Conservation (phyloP, 1,140 invertebrate genomes). For the Trinorchestia longiramus region DNA sequence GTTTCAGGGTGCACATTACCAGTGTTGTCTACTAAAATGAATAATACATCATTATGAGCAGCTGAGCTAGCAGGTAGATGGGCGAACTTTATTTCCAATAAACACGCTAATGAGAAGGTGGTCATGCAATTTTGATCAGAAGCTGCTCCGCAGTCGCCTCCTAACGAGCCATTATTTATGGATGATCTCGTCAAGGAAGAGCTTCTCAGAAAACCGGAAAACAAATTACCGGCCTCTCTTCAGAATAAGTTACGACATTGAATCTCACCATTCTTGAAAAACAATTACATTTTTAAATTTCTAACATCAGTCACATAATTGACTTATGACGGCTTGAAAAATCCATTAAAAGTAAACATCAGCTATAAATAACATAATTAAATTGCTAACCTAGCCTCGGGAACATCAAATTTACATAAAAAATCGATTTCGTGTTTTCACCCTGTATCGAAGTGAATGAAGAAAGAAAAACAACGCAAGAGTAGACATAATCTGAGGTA, state of each 20-base stretch:
- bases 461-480: too few species aligned
- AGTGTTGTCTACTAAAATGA: not conserved
- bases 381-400: not conserved
- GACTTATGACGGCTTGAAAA: not conserved
- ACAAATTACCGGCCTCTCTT: not conserved
- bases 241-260: not conserved
- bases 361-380: not conserved
- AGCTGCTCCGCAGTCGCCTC: not conserved
- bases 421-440: too few species aligned
- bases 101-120: constrained; percentile 43
- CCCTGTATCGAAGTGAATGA: too few species aligned
- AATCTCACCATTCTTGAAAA: not conserved
- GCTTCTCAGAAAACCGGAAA: not conserved
- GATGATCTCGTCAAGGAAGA: constrained; percentile 6
- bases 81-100: constrained; percentile 4
- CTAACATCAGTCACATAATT: not conserved
- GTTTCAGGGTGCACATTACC: not conserved
- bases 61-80: not conserved
- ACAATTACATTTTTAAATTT: not conserved
- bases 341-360: not conserved
- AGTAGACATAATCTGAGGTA: too few species aligned
- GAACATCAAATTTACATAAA: not conserved
- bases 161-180: constrained; percentile 36
- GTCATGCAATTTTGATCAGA: constrained; percentile 23
- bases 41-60: not conserved